These are phyloP conservation scores for Botrylloides violaceus DNA, from an alignment of 23 tunicate genomes.

Conservation along the genomic window DNA sequence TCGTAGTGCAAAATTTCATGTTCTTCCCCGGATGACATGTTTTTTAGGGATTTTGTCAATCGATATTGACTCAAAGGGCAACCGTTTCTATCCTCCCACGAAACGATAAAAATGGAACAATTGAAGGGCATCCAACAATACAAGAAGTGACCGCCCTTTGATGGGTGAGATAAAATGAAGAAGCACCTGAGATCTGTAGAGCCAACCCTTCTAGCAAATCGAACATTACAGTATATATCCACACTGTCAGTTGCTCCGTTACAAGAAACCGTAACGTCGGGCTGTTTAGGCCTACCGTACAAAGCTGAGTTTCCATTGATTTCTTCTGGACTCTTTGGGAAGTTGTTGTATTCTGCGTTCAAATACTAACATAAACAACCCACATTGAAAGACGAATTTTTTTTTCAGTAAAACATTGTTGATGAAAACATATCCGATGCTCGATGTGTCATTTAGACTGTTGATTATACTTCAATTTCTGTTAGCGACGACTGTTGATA, in stretches of 20 bases:
- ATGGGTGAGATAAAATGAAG: not conserved
- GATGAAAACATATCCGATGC: conserved; percentile 1
- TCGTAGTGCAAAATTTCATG: conserved; percentile 33
- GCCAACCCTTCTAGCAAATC: not conserved
- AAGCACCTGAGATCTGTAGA: not conserved
- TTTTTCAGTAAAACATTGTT: not conserved
- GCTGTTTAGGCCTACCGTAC: no score
- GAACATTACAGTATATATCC: not conserved
- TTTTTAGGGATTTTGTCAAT: conserved; percentile 12
- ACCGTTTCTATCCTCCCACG: conserved; percentile 11
- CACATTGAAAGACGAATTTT: no score
- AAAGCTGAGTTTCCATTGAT: no score
- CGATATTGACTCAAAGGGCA: conserved; percentile 1
- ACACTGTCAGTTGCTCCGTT: not conserved
- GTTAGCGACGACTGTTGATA: conserved; percentile 23
- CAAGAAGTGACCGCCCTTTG: not conserved
- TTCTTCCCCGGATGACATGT: conserved; percentile 18
- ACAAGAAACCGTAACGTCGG: no score
- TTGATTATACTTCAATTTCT: not conserved
- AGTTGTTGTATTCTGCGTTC: no score
- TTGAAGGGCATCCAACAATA: conserved; percentile 14
- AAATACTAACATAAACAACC: no score
- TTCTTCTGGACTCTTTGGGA: no score
- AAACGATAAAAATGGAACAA: conserved; percentile 2
- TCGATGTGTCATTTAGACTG: not conserved